A percentile compares a stretch with the other conserved stretches of the same genome.
Conservation (phyloP, 2,113 vertebrate species). For the Sminthopsis crassicaudata region DNA sequence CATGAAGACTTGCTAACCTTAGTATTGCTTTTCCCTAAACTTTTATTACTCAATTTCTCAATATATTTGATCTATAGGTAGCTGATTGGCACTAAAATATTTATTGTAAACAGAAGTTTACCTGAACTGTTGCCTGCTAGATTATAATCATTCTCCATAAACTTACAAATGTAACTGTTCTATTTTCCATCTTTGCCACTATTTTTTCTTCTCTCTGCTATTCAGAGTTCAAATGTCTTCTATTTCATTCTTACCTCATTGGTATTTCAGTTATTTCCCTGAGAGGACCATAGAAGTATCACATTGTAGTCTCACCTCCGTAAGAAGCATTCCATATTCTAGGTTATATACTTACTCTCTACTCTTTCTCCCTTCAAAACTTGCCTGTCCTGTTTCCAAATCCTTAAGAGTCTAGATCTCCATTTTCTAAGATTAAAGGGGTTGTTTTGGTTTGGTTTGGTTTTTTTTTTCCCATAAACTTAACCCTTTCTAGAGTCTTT, state of each 20-base stretch:
- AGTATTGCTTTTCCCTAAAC: not conserved
- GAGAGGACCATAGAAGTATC: not conserved
- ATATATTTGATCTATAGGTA: not conserved
- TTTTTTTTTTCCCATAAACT: constrained; percentile 7
- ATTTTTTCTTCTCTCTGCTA: not conserved
- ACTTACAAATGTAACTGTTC: not conserved
- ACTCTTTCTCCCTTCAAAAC: not conserved
- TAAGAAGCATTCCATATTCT: not conserved
- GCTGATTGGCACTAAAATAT: not conserved
- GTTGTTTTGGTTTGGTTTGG: not conserved
- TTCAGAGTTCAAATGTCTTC: not conserved
- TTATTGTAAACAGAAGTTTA: not conserved
- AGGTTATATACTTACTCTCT: not conserved
- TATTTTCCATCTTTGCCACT: not conserved
- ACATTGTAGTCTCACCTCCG: not conserved
- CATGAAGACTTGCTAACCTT: not conserved
- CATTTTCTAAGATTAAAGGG: not conserved
- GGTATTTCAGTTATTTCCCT: not conserved
- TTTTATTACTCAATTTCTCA: not conserved
- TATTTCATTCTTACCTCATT: not conserved
- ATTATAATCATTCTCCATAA: not conserved
- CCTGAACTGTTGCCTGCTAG: not conserved
- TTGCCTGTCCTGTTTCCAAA: not conserved
- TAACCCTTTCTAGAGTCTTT: not conserved
- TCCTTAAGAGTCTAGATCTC: not conserved